Evolutionary conservation across 1,140 invertebrate species (phyloP).

Genomic region (Holcopasites calliopsidis): DNA sequence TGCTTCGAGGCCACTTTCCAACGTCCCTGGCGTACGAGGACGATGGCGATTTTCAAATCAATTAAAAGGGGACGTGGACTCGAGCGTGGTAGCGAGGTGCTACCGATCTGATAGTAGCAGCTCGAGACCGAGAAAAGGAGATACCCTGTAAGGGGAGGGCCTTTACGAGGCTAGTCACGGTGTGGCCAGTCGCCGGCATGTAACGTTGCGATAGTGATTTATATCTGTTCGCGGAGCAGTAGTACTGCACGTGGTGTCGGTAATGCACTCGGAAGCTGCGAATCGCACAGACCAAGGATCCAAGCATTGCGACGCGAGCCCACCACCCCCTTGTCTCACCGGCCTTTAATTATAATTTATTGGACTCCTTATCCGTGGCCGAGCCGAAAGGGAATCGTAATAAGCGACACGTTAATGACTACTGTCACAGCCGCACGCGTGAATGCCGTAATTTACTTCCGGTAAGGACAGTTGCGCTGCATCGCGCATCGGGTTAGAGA

Average conservation of each 20-base stretch:
- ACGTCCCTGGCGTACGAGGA: background rate
- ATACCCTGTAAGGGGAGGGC: background rate
- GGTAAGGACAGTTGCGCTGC: conserved; percentile 14
- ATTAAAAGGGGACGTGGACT: conserved; percentile 37
- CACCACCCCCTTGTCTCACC: conserved; percentile 7
- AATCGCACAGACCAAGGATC: conserved; percentile 32
- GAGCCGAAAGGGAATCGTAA: conserved; percentile 1
- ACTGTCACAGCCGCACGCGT: conserved; percentile 5
- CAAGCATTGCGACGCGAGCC: background rate
- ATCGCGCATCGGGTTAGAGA: conserved; percentile 4
- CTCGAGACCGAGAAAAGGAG: conserved; percentile 20
- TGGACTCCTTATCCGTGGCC: conserved; percentile 7
- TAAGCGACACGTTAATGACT: conserved; percentile 33
- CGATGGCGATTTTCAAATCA: conserved; percentile 51
- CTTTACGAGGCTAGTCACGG: conserved; percentile 28
- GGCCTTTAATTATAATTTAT: conserved; percentile 44
- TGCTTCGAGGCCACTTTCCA: background rate
- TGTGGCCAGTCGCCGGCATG: conserved; percentile 14
- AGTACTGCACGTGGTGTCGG: conserved; percentile 33
- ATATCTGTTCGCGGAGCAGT: conserved; percentile 56
- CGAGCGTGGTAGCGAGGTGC: conserved; percentile 45
- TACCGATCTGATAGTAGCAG: conserved; percentile 40
- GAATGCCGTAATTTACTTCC: conserved; percentile 28
- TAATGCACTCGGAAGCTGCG: conserved; percentile 49
- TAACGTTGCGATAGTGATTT: conserved; percentile 64